phyloP scores from a whole-genome alignment of 2,888 invertebrate genomes.

The Phaedon cochleariae region DNA sequence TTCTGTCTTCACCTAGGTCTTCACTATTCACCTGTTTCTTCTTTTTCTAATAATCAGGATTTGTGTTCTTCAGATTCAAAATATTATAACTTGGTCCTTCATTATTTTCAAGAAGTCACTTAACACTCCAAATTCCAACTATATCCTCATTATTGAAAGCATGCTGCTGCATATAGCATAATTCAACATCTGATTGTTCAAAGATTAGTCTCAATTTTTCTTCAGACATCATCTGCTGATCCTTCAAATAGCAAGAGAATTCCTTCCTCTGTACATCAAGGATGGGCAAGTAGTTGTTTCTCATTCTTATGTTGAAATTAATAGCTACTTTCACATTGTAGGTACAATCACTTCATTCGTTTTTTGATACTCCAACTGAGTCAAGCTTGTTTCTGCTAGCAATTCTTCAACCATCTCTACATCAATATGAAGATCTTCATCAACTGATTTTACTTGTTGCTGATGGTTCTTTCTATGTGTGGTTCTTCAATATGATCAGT shows the following conservation, averaged over 20 bases:
- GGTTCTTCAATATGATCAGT: too few relatives aligned
- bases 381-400: not conserved
- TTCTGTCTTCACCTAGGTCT: not conserved
- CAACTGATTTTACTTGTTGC: not conserved
- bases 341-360: not conserved
- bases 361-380: conserved; percentile 7
- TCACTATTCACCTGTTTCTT: not conserved
- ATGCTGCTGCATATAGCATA: not conserved
- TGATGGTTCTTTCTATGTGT: not conserved
- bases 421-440: not conserved
- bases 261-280: conserved; percentile 1
- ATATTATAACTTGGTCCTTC: not conserved
- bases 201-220: conserved; percentile 12
- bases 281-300: conserved; percentile 5
- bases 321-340: conserved; percentile 3
- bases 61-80: not conserved
- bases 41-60: not conserved
- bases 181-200: not conserved
- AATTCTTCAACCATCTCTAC: conserved; percentile 2
- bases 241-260: not conserved
- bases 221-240: conserved; percentile 2
- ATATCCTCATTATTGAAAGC: conserved; percentile 3
- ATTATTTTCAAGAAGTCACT: conserved; percentile 1
- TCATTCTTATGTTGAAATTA: conserved; percentile 12
- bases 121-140: not conserved